phyloP scores from a whole-genome alignment of 1,140 invertebrate species.

The Drosophila melanica region DNA sequence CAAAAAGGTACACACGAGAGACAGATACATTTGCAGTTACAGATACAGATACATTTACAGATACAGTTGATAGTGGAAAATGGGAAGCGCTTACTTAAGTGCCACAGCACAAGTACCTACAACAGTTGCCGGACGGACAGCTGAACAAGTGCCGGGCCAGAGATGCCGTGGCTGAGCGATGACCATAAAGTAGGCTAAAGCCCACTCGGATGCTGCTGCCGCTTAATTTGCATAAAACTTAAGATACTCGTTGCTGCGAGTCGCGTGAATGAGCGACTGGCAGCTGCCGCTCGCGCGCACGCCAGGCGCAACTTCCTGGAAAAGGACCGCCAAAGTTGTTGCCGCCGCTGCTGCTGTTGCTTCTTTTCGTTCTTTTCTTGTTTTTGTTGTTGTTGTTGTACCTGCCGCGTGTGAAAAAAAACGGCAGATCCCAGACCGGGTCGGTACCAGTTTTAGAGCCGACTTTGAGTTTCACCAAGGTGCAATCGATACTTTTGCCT shows the following conservation, averaged over 20 bases:
- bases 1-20: constrained; percentile 74
- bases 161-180: constrained; percentile 58
- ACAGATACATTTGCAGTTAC: constrained; percentile 33
- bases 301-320: constrained; percentile 81
- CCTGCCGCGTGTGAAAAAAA: constrained; percentile 70
- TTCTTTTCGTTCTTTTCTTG: constrained; percentile 15
- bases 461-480: constrained; percentile 55
- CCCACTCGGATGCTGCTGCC: constrained; percentile 57
- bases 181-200: constrained; percentile 79
- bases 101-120: constrained; percentile 44
- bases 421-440: constrained; percentile 34
- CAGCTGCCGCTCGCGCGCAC: constrained; percentile 76
- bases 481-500: constrained; percentile 77
- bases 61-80: constrained; percentile 45
- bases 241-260: constrained; percentile 53
- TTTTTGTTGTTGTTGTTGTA: constrained; percentile 48
- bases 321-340: constrained; percentile 80
- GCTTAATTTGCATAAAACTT: constrained; percentile 80
- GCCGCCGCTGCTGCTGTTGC: too few relatives aligned
- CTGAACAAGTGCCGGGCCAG: constrained; percentile 41
- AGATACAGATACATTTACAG: constrained; percentile 18
- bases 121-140: constrained; percentile 41
- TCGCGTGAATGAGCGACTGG: constrained; percentile 75
- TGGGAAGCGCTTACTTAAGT: constrained; percentile 77
- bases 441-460: constrained; percentile 67